phyloP scores from a whole-genome alignment of 2,113 vertebrate species.

The Brevimyrus niger region DNA sequence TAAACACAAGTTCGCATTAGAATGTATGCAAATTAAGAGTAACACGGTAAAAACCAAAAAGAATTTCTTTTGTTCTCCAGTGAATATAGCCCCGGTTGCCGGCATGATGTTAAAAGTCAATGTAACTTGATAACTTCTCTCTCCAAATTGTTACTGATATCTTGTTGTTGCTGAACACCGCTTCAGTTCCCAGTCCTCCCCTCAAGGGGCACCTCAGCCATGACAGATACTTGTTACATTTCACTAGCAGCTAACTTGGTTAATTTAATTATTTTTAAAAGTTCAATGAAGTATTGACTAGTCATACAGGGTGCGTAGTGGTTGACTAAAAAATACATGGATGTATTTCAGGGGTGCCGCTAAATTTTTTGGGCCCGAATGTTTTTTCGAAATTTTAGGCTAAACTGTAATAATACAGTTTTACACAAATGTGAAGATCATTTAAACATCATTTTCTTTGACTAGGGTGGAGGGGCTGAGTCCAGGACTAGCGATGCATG shows the following conservation, averaged over 20 bases:
- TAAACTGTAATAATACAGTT: background rate
- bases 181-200: background rate
- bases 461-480: background rate
- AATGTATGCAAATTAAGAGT: background rate
- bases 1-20: background rate
- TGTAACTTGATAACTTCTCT: background rate
- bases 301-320: background rate
- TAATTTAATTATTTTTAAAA: background rate
- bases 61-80: background rate
- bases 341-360: background rate
- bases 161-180: background rate
- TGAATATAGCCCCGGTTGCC: background rate
- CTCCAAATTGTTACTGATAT: background rate
- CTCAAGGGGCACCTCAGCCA: background rate
- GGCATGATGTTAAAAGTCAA: background rate
- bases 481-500: background rate
- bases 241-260: background rate
- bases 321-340: background rate
- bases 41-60: background rate
- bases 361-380: background rate
- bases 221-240: background rate
- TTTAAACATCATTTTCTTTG: background rate
- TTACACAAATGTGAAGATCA: background rate
- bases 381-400: too few relatives aligned
- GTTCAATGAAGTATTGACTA: background rate